Evolutionary conservation across 2,888 invertebrate genomes (phyloP).

Genomic region (Cryptocephalus moraei): DNA sequence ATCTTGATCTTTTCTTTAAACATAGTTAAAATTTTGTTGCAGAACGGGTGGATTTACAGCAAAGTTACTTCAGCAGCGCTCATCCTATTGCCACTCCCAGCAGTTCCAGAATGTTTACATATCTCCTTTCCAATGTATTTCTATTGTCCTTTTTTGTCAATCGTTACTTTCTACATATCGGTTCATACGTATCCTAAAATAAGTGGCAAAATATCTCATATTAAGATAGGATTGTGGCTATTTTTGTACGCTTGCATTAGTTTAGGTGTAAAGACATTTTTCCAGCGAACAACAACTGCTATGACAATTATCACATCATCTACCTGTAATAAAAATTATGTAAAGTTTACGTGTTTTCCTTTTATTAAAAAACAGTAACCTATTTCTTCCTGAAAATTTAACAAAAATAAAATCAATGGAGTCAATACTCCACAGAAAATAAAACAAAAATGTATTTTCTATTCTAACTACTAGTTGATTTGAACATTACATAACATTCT

Average conservation of each 20-base stretch:
- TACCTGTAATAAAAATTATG: background rate
- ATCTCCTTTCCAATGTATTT: background rate
- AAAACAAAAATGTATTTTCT: no score
- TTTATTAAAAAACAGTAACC: no score
- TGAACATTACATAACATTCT: no score
- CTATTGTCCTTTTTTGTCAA: conserved; percentile 1
- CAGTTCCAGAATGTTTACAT: conserved; percentile 1
- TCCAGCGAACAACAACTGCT: background rate
- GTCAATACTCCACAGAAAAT: no score
- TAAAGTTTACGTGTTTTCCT: no score
- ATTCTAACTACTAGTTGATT: no score
- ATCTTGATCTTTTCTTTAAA: no score
- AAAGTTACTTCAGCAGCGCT: conserved; percentile 23
- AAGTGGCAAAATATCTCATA: conserved; percentile 2
- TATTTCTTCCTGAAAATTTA: no score
- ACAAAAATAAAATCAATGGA: no score
- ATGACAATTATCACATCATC: background rate
- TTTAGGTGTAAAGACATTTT: conserved; percentile 5
- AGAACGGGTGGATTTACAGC: conserved; percentile 24
- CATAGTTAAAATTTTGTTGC: conserved; percentile 13
- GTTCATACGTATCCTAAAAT: conserved; percentile 6
- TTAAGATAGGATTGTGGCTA: conserved; percentile 19
- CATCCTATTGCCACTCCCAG: conserved; percentile 10
- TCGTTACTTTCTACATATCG: conserved; percentile 5
- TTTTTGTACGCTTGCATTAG: conserved; percentile 26